Conservation (phyloP, 2,113 vertebrate species). For the Cyanoliseus patagonus region DNA sequence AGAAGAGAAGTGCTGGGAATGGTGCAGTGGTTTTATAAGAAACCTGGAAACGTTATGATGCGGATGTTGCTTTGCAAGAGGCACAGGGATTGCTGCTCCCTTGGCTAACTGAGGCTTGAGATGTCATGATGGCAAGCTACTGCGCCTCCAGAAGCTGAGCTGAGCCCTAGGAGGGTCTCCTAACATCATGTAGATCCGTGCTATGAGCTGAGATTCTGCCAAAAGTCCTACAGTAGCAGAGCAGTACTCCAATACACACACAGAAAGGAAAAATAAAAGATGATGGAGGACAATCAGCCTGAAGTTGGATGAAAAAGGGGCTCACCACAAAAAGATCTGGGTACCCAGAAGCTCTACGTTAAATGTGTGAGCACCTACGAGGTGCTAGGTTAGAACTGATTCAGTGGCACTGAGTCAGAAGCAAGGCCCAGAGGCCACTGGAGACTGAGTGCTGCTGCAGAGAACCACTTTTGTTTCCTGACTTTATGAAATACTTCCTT, state of each 20-base stretch:
- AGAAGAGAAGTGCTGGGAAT: slow-evolving; percentile 13
- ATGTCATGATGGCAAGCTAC: background rate
- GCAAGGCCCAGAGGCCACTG: background rate
- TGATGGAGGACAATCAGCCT: slow-evolving; percentile 14
- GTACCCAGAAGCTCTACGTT: background rate
- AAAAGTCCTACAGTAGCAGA: slow-evolving; percentile 32
- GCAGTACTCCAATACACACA: background rate
- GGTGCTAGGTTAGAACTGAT: background rate
- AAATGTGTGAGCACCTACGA: background rate
- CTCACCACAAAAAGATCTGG: slow-evolving; percentile 21
- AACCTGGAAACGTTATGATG: background rate
- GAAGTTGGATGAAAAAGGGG: background rate
- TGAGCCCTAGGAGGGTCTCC: slow-evolving; percentile 19
- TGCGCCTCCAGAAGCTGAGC: background rate
- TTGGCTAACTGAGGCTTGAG: background rate
- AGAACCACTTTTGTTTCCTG: background rate
- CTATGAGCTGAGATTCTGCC: background rate
- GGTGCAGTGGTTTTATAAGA: background rate
- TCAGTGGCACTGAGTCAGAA: background rate
- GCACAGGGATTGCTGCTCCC: background rate
- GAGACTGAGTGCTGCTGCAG: background rate
- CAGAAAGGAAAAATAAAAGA: background rate
- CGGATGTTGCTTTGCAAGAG: background rate
- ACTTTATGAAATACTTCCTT: background rate
- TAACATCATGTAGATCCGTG: background rate